Conservation (phyloP, 2,888 invertebrate genomes). For the Diabrotica balteata region DNA sequence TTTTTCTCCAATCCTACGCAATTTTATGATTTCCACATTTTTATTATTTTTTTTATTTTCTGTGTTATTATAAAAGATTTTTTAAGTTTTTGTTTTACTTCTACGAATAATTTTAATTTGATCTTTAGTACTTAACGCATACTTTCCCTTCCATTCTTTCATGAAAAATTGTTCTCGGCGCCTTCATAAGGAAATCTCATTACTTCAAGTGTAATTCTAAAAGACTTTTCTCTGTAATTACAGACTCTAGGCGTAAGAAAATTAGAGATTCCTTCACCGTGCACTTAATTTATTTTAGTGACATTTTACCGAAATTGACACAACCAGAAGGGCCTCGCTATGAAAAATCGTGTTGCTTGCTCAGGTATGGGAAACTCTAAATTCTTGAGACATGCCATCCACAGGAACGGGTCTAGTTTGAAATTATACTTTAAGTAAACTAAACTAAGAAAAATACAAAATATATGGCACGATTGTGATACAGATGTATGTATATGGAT, state of each 20-base stretch:
- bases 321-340: neutral
- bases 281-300: slow-evolving; percentile 20
- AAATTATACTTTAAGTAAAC: neutral
- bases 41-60: no score
- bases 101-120: no score
- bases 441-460: neutral
- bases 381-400: neutral
- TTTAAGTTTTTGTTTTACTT: no score
- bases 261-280: slow-evolving; percentile 18
- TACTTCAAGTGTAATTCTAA: slow-evolving; percentile 1
- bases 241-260: slow-evolving; percentile 2
- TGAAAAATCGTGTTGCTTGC: slow-evolving; percentile 6
- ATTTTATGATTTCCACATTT: no score
- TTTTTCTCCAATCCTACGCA: no score
- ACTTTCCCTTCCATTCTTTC: no score
- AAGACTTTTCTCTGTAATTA: slow-evolving; percentile 1
- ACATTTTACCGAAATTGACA: slow-evolving; percentile 17
- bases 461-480: no score
- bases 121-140: no score
- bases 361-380: slow-evolving; percentile 2
- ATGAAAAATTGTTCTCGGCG: no score
- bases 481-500: no score
- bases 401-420: neutral
- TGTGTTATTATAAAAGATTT: no score
- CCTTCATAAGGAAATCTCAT: neutral